A percentile compares a stretch with the other conserved stretches of the same genome.
Conservation (phyloP, 2,113 vertebrate genomes). For the Poicephalus meyeri region DNA sequence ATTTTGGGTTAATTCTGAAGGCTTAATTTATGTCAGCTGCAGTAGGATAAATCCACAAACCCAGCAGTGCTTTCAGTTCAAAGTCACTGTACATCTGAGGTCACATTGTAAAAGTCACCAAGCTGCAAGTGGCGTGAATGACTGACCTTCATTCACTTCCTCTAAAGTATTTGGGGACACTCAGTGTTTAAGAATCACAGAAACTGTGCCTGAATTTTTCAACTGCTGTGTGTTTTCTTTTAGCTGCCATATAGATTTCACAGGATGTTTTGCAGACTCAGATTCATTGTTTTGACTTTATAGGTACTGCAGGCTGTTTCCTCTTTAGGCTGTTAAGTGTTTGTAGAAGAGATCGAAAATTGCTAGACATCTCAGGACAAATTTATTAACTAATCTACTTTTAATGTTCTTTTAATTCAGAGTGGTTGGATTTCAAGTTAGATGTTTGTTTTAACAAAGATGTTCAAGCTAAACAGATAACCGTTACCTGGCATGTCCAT, state of each 20-base stretch:
- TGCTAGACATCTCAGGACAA: neutral
- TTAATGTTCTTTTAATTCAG: neutral
- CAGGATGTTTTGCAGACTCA: conserved; percentile 15
- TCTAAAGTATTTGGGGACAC: neutral
- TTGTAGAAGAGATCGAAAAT: neutral
- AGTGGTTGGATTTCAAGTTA: neutral
- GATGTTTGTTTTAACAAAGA: neutral
- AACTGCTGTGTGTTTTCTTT: neutral
- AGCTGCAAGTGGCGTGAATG: neutral
- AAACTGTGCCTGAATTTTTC: neutral
- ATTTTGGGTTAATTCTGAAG: neutral
- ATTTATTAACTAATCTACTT: neutral
- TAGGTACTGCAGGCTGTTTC: neutral
- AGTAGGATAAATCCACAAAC: neutral
- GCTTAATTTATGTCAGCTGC: neutral
- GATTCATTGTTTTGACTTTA: neutral
- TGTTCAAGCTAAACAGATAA: neutral
- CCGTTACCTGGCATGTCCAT: neutral
- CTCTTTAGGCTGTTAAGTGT: neutral
- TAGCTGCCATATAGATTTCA: neutral
- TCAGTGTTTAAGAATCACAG: neutral
- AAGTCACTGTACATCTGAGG: neutral
- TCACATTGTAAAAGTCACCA: neutral
- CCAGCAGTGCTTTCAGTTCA: neutral
- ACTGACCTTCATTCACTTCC: conserved; percentile 10